These are phyloP conservation scores for Nettapus auritus DNA, from an alignment of 2,113 vertebrate genomes.

Conservation along the genomic window DNA sequence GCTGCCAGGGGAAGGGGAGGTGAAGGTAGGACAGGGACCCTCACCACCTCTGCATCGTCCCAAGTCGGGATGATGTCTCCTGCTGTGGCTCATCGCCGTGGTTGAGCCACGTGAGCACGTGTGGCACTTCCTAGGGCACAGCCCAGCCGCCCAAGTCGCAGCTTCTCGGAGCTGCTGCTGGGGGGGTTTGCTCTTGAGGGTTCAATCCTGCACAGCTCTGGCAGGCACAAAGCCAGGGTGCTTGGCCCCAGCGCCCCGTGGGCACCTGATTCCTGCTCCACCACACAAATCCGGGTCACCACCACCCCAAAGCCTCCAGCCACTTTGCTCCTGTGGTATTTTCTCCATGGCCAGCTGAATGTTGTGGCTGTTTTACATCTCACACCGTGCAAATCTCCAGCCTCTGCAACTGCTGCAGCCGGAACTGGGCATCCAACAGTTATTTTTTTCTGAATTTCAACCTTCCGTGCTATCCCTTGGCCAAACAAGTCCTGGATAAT, in stretches of 20 bases:
- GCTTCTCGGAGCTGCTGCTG: too few species aligned
- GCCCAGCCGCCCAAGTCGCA: not conserved
- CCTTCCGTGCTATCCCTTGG: not conserved
- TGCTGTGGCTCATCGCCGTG: not conserved
- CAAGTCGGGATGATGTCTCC: not conserved
- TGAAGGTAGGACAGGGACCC: not conserved
- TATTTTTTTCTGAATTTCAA: not conserved
- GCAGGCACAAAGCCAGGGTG: too few species aligned
- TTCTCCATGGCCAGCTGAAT: not conserved
- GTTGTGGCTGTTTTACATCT: not conserved
- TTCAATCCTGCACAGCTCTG: too few species aligned
- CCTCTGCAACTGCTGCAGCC: accelerated
- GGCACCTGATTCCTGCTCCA: not conserved
- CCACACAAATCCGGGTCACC: not conserved
- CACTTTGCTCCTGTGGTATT: not conserved
- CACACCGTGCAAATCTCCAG: not conserved
- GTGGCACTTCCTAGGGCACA: accelerated
- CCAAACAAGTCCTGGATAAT: not conserved
- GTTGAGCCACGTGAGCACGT: not conserved
- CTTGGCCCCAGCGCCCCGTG: not conserved
- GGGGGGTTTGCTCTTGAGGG: too few species aligned
- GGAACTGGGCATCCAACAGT: accelerated
- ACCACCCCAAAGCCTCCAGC: not conserved
- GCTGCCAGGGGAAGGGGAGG: too few species aligned
- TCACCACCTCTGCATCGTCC: not conserved